Evolutionary conservation across 2,888 invertebrate species (phyloP).

Genomic region (Rhorus exstirpatorius): DNA sequence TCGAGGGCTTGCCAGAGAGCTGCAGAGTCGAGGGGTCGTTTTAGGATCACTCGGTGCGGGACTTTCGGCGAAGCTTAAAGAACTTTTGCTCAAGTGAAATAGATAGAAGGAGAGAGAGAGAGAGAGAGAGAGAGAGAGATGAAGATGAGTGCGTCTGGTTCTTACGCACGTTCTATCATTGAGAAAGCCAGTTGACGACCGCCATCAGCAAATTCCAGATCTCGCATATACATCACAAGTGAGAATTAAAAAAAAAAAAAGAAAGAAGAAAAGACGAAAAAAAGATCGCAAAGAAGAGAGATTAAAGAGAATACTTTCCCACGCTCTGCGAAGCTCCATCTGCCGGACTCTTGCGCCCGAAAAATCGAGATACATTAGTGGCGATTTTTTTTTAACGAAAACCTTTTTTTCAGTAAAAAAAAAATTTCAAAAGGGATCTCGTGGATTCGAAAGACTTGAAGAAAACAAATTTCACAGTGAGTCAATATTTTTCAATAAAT

Average conservation of each 20-base stretch:
- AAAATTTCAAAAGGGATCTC: too few relatives aligned
- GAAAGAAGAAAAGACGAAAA: background rate
- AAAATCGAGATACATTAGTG: background rate
- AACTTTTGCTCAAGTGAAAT: background rate
- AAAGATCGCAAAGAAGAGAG: constrained; percentile 6
- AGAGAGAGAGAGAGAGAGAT: constrained; percentile 21
- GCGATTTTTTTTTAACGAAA: background rate
- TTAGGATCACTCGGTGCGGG: constrained; percentile 26
- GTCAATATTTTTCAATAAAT: too few relatives aligned
- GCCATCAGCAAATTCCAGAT: constrained; percentile 19
- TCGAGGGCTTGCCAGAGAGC: background rate
- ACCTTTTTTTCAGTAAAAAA: too few relatives aligned
- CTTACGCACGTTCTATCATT: background rate
- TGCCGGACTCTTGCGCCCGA: constrained; percentile 8
- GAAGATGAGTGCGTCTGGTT: constrained; percentile 5
- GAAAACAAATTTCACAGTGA: too few relatives aligned
- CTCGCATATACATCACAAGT: constrained; percentile 31
- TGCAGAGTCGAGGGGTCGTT: constrained; percentile 41
- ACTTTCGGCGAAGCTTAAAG: constrained; percentile 38
- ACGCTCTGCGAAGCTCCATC: constrained; percentile 54
- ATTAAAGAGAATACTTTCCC: constrained; percentile 56
- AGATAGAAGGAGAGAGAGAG: too few relatives aligned
- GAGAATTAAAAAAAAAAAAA: constrained; percentile 32
- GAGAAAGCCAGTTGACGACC: constrained; percentile 41
- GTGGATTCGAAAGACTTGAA: too few relatives aligned